Evolutionary conservation across 2,888 invertebrate genomes (phyloP).

Genomic region (Pristionchus mayeri): DNA sequence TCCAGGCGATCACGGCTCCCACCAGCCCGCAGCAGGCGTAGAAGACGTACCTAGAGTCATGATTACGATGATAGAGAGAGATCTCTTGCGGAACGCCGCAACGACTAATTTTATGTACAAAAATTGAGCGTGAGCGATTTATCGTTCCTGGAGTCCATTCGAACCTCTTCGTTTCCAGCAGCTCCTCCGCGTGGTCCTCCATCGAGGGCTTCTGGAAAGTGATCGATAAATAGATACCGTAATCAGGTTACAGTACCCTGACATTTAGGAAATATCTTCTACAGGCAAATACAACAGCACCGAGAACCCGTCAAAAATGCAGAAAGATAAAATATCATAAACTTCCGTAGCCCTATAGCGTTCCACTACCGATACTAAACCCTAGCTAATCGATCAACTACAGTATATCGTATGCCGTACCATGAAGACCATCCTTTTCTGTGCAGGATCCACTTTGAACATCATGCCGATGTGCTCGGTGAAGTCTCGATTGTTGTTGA

Average conservation of each 20-base stretch:
- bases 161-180: background rate
- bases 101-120: too few species aligned
- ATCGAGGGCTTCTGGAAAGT: slow-evolving; percentile 25
- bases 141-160: too few species aligned
- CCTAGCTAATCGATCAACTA: too few species aligned
- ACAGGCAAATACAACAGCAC: too few species aligned
- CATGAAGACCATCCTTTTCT: slow-evolving; percentile 3
- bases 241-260: too few species aligned
- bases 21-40: slow-evolving; percentile 1
- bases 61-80: too few species aligned
- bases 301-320: too few species aligned
- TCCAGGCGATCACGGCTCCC: slow-evolving; percentile 23
- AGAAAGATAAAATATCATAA: too few species aligned
- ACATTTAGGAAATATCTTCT: too few species aligned
- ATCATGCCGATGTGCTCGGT: background rate
- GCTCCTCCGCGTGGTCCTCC: background rate
- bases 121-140: too few species aligned
- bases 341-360: background rate
- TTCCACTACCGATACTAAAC: background rate
- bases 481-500: slow-evolving; percentile 8
- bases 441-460: background rate
- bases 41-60: too few species aligned
- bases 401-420: background rate
- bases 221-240: background rate
- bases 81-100: too few species aligned